Evolutionary conservation across 2,888 invertebrate genomes (phyloP).

Genomic region (Clunio marinus): DNA sequence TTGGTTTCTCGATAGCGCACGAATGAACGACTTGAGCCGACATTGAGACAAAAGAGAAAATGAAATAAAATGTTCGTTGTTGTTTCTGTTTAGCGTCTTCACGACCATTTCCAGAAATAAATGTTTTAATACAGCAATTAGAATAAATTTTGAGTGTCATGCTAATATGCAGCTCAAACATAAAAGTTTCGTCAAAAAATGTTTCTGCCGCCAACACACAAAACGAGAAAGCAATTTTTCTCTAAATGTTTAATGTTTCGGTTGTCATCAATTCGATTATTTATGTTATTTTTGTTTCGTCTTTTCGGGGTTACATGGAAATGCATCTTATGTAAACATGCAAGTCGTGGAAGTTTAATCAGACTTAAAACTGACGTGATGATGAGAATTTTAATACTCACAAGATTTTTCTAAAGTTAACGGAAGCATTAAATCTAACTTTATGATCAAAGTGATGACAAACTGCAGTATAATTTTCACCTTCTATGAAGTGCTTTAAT

Average conservation of each 20-base stretch:
- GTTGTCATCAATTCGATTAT: constrained; percentile 35
- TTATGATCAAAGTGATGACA: not conserved
- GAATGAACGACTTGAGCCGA: too few species aligned
- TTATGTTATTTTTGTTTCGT: constrained; percentile 33
- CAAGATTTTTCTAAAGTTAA: not conserved
- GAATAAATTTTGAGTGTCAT: constrained; percentile 3
- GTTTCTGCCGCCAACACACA: constrained; percentile 18
- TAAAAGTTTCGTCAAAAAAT: not conserved
- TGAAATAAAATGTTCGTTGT: not conserved
- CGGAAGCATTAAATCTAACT: not conserved
- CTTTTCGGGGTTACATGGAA: not conserved
- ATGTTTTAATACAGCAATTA: constrained; percentile 18
- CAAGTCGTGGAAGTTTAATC: not conserved
- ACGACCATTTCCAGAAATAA: not conserved
- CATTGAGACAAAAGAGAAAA: not conserved
- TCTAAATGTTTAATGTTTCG: constrained; percentile 27
- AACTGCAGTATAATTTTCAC: not conserved
- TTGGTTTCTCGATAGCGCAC: not conserved
- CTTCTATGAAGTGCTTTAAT: not conserved
- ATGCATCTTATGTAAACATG: not conserved
- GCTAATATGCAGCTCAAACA: constrained; percentile 29
- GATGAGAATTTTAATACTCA: not conserved
- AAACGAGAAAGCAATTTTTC: not conserved
- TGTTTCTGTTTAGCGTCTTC: constrained; percentile 13
- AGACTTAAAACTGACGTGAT: not conserved